phyloP scores from a whole-genome alignment of 2,888 invertebrate species.

The Schizaphis graminum region DNA sequence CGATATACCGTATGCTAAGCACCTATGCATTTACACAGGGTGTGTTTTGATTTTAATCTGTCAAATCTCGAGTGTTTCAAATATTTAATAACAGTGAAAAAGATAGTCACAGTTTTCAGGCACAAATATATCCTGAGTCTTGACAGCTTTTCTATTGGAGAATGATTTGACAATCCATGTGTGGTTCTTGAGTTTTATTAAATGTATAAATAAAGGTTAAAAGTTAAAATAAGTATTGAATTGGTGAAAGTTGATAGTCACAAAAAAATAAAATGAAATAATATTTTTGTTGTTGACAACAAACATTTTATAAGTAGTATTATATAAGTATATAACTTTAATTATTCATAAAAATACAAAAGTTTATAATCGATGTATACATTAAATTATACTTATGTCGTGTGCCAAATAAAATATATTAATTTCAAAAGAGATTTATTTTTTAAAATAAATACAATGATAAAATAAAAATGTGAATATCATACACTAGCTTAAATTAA shows the following conservation, averaged over 20 bases:
- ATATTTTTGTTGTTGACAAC: not conserved
- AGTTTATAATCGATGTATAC: not conserved
- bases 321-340: not conserved
- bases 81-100: not conserved
- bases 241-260: not conserved
- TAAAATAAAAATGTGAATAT: not conserved
- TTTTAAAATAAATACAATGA: no score
- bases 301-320: not conserved
- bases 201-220: not conserved
- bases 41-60: not conserved
- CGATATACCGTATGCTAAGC: not conserved
- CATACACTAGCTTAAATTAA: not conserved
- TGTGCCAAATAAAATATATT: not conserved
- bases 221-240: not conserved
- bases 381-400: not conserved
- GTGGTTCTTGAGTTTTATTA: not conserved
- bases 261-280: not conserved
- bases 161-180: not conserved
- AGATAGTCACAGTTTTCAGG: not conserved
- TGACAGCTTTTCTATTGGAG: not conserved
- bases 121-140: not conserved
- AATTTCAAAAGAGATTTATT: not conserved
- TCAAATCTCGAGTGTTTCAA: not conserved
- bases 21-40: not conserved
- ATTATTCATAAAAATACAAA: not conserved